A percentile compares a stretch with the other conserved stretches of the same genome.
These are phyloP conservation scores for Picathartes gymnocephalus DNA, from an alignment of 2,113 vertebrate species.

Conservation along the genomic window DNA sequence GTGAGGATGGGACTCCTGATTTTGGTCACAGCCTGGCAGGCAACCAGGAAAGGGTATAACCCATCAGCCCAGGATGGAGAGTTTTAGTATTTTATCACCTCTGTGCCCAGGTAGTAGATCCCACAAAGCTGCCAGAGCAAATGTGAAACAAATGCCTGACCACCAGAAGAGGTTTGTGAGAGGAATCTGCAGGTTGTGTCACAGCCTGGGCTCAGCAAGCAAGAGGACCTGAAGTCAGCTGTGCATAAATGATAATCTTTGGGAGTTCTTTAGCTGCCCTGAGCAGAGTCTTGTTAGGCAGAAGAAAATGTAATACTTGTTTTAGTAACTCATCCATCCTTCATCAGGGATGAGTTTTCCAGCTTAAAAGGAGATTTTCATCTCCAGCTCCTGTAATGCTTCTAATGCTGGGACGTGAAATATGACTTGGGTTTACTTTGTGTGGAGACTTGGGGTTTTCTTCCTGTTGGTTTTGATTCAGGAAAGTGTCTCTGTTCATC, in stretches of 20 bases:
- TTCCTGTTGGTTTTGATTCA: neutral
- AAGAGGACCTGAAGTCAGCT: neutral
- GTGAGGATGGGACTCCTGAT: neutral
- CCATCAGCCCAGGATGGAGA: neutral
- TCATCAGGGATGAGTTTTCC: neutral
- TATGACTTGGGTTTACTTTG: neutral
- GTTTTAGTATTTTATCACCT: neutral
- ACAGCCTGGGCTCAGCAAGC: neutral
- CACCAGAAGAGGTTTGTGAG: neutral
- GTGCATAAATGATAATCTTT: neutral
- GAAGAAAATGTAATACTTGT: neutral
- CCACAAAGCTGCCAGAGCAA: neutral
- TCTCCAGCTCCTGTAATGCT: neutral
- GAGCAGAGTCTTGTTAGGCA: neutral
- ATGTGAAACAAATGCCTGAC: neutral
- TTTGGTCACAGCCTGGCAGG: neutral
- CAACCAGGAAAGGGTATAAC: neutral
- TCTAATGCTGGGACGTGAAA: neutral
- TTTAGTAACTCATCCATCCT: slow-evolving; percentile 8
- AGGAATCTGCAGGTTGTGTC: rapidly evolving
- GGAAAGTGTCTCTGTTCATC: neutral
- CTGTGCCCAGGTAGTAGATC: neutral
- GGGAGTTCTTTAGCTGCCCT: neutral
- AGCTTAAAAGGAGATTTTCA: neutral
- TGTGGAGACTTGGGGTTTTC: neutral